A percentile compares a stretch with the other conserved stretches of the same genome.
phyloP scores from a whole-genome alignment of 2,113 vertebrate genomes.

The Ondatra zibethicus region DNA sequence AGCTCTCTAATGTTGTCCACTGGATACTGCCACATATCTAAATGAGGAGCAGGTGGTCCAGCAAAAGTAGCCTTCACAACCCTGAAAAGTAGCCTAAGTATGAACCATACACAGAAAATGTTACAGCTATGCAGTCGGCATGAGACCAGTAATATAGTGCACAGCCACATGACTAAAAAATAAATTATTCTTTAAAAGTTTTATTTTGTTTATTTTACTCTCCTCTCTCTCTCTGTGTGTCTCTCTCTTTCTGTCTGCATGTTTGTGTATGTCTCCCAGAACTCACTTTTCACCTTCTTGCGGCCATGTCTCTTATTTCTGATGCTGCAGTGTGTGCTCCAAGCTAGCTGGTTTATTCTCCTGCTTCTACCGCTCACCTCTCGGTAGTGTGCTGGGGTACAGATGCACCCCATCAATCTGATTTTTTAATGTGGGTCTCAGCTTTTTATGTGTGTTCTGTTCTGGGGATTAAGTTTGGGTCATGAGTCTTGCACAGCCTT shows the following conservation, averaged over 20 bases:
- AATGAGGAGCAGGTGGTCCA: background rate
- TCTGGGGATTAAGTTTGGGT: background rate
- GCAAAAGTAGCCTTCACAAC: background rate
- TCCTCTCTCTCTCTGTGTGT: background rate
- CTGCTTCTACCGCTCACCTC: background rate
- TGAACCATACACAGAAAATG: background rate
- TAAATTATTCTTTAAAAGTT: background rate
- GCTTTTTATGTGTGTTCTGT: background rate
- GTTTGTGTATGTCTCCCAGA: background rate
- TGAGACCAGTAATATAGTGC: background rate
- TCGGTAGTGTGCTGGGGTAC: background rate
- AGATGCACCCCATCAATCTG: background rate
- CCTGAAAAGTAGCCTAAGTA: background rate
- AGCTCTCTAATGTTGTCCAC: background rate
- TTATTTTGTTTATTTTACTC: background rate
- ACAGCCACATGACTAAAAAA: background rate
- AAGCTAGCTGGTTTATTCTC: background rate
- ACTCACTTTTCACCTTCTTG: background rate
- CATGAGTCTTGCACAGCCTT: background rate
- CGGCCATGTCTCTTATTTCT: background rate
- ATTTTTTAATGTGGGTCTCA: background rate
- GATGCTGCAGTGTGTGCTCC: background rate
- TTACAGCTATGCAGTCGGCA: too few species aligned
- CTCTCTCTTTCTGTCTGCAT: background rate
- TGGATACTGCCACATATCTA: background rate